Evolutionary conservation across 1,140 invertebrate genomes (phyloP), one percentile per base, ranked within the genome.

Genomic region (Drosophila lini): DNA sequence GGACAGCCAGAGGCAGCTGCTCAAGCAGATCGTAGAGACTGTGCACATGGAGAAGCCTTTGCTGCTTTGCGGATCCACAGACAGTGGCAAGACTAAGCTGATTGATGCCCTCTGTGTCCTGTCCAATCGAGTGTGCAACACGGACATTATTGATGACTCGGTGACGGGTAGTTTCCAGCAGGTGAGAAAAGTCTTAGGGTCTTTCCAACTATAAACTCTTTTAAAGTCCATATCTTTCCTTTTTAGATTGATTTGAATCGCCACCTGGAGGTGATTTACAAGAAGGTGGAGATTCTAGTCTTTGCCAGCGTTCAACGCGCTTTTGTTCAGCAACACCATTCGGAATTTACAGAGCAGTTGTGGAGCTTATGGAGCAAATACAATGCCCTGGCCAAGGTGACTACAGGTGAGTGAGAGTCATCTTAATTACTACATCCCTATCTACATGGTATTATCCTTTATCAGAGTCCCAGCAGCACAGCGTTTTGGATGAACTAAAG

Each of bases 211-310:
- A 15, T 2, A 3, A 15, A 10, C 10, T 69, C 67, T 93, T 50
- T 96, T 45, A 95, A 94, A 79, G 6, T 11, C n/a, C 2, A 36
- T 5, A 0, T 5, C 2, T 28, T 36, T 16, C 59, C 69, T 67
- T 93, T 53, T 84, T 95, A 96, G 94, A 95, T 59, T 31, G 96
- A 97, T 92, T 94, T 96, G 52, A 95, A 94, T 80, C 93, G 96
- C 19, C 95, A 96, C 81, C 89, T 97, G 50, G 96, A 96, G 61
- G 94, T 95, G 64, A 92, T 94, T n/a, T 89, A 92, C 16, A 89
- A 88, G 55, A 90, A 91, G 61, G 90, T 93, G 6, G 93, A 94
- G 89, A 50, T 50, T 0, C 70, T 93, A 25, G 69, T 93, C 2
- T 78, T 93, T 55, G 77, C 67, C 7, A 75, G 82, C 0, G 79